Evolutionary conservation across 1,140 invertebrate genomes (phyloP), one percentile per base, ranked within the genome.

Genomic region (Thaumetopoea pityocampa): DNA sequence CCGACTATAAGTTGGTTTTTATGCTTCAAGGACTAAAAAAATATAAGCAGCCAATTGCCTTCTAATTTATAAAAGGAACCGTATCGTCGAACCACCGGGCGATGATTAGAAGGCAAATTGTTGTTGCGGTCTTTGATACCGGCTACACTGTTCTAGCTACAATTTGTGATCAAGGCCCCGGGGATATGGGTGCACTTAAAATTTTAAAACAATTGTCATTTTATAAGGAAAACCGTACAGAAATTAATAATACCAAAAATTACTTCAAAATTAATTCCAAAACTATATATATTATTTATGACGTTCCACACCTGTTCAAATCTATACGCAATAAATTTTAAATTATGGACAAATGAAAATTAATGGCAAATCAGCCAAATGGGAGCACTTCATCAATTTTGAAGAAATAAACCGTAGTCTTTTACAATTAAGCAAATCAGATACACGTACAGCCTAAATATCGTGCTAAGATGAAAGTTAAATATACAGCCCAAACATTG

Each of bases 121-220:
- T n/a, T n/a, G n/a, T n/a, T n/a, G n/a, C n/a, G n/a, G n/a, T n/a
- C n/a, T n/a, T n/a, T n/a, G n/a, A 23, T 2, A 8, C 16, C 6
- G 49, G 49, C 2, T 46, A 32, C 9, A 34, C 8, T 5, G 17
- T 52, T 6, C 4, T 52, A 6, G 20, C 44, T 5, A 51, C 44
- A 9, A 37, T 60, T 14, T 60, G 56, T 19, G 42, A 61, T 15
- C 52, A 53, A 17, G 47, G 51, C 1, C 33, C 47, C 3, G 50
- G 49, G 18, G 52, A 59, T 38, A 27, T 55, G 5, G 48, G 49
- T 9, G 28, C 35, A 5, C 9, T 49, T 11, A 41, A 35, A 11
- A 36, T 42, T 5, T 9, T 36, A 5, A 42, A 24, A 4, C 24
- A 4, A 8, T 28, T 14, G 24, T 36, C n/a, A n/a, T n/a, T n/a